Evolutionary conservation across 2,113 vertebrate genomes (phyloP), one percentile per base, ranked within the genome.

Genomic region (Strigops habroptila): DNA sequence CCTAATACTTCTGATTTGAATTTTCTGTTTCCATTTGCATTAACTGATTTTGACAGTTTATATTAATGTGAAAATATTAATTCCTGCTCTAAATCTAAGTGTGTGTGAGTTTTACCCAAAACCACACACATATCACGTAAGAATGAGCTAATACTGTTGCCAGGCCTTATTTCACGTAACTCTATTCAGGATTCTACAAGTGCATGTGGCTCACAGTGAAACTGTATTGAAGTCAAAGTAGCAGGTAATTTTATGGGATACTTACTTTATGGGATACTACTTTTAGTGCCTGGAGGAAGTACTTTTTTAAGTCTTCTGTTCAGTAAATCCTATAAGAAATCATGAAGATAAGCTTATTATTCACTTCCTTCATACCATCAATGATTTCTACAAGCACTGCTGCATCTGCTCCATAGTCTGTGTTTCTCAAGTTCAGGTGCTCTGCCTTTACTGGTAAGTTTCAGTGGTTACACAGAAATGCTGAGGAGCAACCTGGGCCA

Each of bases 61-160:
- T 48, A 19, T 65, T 67, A 28, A n/a, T 3, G 2, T 65, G 46
- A 65, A 91, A 91, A 28, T 67, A 77, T 1, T 39, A 55, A 69
- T 49, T 90, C 15, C 41, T 83, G 8, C 25, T 92, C 8, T 81
- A 44, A 80, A 65, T 74, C 15, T 48, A 18, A 31, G 14, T 14
- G 22, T 90, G 14, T 82, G 10, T 25, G 28, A 65, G 24, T 64
- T 90, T 85, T 53, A 49, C 27, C 17, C 57, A 81, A 84, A 74
- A 1, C 2, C 33, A 60, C 5, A 55, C 35, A 13, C 15, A 5
- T 9, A 3, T 10, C 4, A 6, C 14, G 0, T 39, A 25, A 49
- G 39, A 86, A 43, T 39, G 35, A 70, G 17, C 23, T 70, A 76
- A 46, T 53, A 33, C 3, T 48, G 12, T 48, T 88, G 27, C 17